Conservation (phyloP, 2,113 vertebrate genomes). For the Ptychochromis oligacanthus region DNA sequence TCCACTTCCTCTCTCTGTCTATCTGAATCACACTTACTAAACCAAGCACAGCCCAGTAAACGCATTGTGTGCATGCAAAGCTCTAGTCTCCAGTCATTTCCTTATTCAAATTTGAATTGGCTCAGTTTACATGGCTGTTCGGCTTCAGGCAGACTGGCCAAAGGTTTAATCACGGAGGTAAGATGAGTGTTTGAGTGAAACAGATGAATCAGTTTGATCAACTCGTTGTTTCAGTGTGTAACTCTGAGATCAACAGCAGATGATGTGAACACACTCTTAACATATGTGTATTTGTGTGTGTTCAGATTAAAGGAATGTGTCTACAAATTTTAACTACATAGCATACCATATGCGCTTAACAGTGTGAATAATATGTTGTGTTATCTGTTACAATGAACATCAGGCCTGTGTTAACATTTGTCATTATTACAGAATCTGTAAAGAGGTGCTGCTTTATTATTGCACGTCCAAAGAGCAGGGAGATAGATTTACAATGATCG, state of each 20-base stretch:
- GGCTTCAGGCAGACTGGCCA: background rate
- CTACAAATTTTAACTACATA: background rate
- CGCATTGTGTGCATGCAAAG: slow-evolving; percentile 57
- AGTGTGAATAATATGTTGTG: no score
- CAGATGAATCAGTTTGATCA: background rate
- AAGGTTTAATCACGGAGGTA: background rate
- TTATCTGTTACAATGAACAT: background rate
- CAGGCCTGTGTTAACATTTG: background rate
- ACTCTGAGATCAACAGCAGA: background rate
- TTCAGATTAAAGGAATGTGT: background rate
- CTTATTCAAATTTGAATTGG: slow-evolving; percentile 67
- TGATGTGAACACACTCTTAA: background rate
- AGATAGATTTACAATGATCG: background rate
- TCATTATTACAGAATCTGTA: no score
- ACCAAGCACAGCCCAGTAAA: background rate
- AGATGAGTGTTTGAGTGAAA: background rate
- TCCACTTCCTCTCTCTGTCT: background rate
- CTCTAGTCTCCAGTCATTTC: slow-evolving; percentile 43
- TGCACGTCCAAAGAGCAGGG: background rate
- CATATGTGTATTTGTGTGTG: background rate
- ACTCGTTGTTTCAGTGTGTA: background rate
- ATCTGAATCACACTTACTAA: background rate
- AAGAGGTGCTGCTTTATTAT: background rate
- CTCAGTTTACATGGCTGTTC: slow-evolving; percentile 21
- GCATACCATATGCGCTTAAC: no score